Evolutionary conservation across 2,797 vertebrate species (phyloP).

Genomic region (Macroramphosus scolopax): DNA sequence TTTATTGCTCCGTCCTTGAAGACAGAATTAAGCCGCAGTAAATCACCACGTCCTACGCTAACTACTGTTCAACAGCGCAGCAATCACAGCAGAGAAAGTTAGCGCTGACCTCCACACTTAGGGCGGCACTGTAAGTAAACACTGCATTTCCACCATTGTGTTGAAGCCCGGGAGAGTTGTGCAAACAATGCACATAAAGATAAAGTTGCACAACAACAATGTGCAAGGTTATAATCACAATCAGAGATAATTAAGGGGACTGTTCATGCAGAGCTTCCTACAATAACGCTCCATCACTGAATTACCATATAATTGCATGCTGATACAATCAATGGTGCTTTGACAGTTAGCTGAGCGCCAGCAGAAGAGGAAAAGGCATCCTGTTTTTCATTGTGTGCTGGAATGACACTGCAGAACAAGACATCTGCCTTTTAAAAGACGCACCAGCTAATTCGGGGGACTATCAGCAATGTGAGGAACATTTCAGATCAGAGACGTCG

Average conservation of each 20-base stretch:
- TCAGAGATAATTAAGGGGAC: constrained; percentile 66
- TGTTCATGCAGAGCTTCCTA: constrained; percentile 30
- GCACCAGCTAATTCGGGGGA: background rate
- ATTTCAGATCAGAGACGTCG: too few species aligned
- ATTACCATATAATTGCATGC: constrained; percentile 70
- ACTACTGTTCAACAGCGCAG: constrained; percentile 27
- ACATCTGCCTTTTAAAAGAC: constrained; percentile 22
- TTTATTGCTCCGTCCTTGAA: constrained; percentile 40
- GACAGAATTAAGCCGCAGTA: constrained; percentile 35
- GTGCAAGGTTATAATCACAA: constrained; percentile 61
- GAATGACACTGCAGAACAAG: constrained; percentile 15
- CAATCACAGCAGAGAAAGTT: constrained; percentile 36
- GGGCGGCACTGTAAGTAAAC: constrained; percentile 15
- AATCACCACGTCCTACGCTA: constrained; percentile 34
- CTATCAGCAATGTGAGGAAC: background rate
- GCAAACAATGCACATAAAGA: constrained; percentile 48
- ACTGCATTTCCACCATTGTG: constrained; percentile 21
- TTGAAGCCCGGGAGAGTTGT: constrained; percentile 31
- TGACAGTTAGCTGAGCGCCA: constrained; percentile 40
- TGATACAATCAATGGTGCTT: constrained; percentile 59
- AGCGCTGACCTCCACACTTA: constrained; percentile 33
- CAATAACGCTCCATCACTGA: constrained; percentile 36
- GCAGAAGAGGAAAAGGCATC: background rate
- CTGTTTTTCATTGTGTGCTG: constrained; percentile 1
- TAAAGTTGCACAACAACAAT: constrained; percentile 30